Base-by-base conservation (phyloP, 2,113 vertebrate genomes). In the Falcunculus frontatus region DNA sequence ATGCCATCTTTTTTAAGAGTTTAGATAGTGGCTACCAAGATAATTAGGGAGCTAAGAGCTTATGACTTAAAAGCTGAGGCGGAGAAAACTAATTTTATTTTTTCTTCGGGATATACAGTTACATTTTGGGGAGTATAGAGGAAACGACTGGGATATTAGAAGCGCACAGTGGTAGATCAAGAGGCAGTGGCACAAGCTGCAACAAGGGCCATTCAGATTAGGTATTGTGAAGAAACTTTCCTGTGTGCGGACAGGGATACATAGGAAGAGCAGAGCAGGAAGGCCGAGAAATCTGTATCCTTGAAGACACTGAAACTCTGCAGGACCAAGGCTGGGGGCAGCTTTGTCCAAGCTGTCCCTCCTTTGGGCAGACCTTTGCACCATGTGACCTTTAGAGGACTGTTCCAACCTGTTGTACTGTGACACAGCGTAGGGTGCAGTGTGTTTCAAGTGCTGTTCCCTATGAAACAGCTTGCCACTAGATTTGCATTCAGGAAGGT, bases 41-140 rank as follows among this genome's bases (percentile, higher is more conserved):
- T 80, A 80, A 33, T 76, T 73, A 69, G 26, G 32, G 13, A 6
- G 2, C 20, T 56, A 26, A 50, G 33, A 89, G 15, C 5, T 87
- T 52, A 20, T 41, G 56, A 25, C 20, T 83, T 80, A 33, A 14
- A 70, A 74, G 18, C 12, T 65, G 57, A 69, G 26, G 4, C 12
- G 19, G 32, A 29, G 22, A 53, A 42, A 83, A 46, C 10, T 62
- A 21, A 5, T 76, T 93, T 59, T 82, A 10, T 44, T 94, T 20
- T 12, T 30, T 68, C 13, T 73, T 85, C 18, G 56, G 37, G 33
- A 25, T 67, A 32, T 56, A 70, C 17, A 26, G n/a, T 81, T 78
- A 39, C 39, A 33, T 87, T 1, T 37, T 62, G 21, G 3, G 17
- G 2, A 1, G 0, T 76, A 15, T 55, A 16, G n/a, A 22, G 23